phyloP scores from a whole-genome alignment of 2,888 invertebrate genomes.

The Colostygia pectinataria region DNA sequence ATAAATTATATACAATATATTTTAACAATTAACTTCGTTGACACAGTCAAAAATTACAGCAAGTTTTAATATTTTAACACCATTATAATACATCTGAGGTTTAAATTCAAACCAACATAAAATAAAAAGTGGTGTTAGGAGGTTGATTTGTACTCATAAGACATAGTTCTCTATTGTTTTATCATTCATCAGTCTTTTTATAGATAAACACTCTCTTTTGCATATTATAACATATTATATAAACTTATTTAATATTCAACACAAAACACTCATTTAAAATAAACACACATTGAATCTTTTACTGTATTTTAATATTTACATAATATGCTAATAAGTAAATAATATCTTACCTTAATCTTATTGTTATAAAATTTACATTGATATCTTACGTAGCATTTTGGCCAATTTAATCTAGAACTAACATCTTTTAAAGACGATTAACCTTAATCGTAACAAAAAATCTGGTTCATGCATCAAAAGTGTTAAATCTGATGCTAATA shows the following conservation, averaged over 20 bases:
- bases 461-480: background rate
- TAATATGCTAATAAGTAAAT: too few species aligned
- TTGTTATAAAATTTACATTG: conserved; percentile 21
- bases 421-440: conserved; percentile 36
- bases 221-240: background rate
- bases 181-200: conserved; percentile 69
- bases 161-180: conserved; percentile 31
- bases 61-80: conserved; percentile 6
- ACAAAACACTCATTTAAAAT: conserved; percentile 6
- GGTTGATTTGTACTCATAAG: conserved; percentile 38
- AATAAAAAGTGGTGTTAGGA: conserved; percentile 24
- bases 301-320: background rate
- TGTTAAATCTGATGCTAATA: background rate
- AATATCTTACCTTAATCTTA: conserved; percentile 4
- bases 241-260: conserved; percentile 3
- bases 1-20: conserved; percentile 27
- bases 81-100: background rate
- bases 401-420: conserved; percentile 58
- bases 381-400: conserved; percentile 45
- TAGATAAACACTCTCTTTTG: conserved; percentile 40
- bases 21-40: conserved; percentile 32
- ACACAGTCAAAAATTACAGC: conserved; percentile 26
- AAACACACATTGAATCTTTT: conserved; percentile 2
- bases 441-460: conserved; percentile 19
- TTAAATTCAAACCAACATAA: conserved; percentile 5